A percentile compares a stretch with the other conserved stretches of the same genome.
These are phyloP conservation scores for Punctoribates punctum DNA, from an alignment of 2,888 invertebrate genomes.

Conservation along the genomic window DNA sequence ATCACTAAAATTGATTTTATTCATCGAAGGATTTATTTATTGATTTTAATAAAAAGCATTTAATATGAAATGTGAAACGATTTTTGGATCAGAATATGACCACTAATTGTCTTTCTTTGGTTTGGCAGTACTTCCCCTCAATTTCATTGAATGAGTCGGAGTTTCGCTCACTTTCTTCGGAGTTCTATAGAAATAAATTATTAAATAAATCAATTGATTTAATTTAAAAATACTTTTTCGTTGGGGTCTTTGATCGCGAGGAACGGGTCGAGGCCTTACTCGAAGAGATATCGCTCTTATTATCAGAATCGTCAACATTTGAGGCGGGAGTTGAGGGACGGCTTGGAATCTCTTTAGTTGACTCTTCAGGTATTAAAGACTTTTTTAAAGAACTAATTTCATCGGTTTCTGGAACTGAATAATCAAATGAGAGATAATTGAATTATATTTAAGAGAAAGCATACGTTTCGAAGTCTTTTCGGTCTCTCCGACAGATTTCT, in stretches of 20 bases:
- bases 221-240: constrained; percentile 10
- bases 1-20: too few species aligned
- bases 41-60: too few species aligned
- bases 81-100: too few species aligned
- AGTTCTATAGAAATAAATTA: background rate
- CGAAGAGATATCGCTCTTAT: constrained; percentile 1
- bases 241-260: constrained; percentile 15
- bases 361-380: background rate
- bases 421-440: background rate
- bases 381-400: background rate
- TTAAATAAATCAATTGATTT: background rate
- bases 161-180: constrained; percentile 21
- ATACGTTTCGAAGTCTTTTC: background rate
- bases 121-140: constrained; percentile 21
- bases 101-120: constrained; percentile 9
- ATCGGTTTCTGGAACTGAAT: background rate
- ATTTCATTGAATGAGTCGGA: constrained; percentile 41
- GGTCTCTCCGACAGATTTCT: background rate
- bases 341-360: background rate
- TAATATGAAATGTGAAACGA: too few species aligned
- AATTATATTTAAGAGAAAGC: background rate
- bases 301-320: background rate
- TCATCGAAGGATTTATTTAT: too few species aligned
- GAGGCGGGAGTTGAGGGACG: constrained; percentile 11
- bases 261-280: constrained; percentile 20